Evolutionary conservation across 1,140 invertebrate genomes (phyloP).

Genomic region (Cherax destructor): DNA sequence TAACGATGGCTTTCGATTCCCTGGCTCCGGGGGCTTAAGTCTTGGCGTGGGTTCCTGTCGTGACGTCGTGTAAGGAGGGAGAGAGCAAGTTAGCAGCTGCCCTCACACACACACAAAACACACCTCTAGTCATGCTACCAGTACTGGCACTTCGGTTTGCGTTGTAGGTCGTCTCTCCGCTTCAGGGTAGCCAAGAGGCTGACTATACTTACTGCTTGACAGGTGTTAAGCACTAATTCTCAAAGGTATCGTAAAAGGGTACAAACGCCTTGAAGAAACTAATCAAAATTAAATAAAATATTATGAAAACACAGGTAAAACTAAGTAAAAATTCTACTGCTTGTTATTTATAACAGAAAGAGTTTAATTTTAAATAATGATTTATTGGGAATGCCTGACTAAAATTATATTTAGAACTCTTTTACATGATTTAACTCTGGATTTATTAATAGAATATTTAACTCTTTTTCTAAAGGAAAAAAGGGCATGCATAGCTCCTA

Average conservation of each 20-base stretch:
- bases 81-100: slow-evolving; percentile 32
- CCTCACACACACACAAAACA: neutral
- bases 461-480: neutral
- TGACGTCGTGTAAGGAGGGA: slow-evolving; percentile 7
- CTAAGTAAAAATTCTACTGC: neutral
- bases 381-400: slow-evolving; percentile 1
- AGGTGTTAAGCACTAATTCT: neutral
- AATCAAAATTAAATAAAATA: neutral
- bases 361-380: neutral
- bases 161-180: neutral
- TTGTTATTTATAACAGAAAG: neutral
- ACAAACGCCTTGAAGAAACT: neutral
- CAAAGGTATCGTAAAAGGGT: neutral
- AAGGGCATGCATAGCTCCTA: neutral
- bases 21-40: slow-evolving; percentile 50
- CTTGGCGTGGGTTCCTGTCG: slow-evolving; percentile 20
- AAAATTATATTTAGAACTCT: neutral
- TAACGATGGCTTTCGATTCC: slow-evolving; percentile 81
- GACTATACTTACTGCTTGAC: neutral
- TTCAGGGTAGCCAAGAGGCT: neutral
- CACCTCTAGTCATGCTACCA: neutral
- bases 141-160: neutral
- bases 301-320: neutral
- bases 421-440: neutral
- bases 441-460: neutral